Evolutionary conservation across 2,113 vertebrate species (phyloP), one percentile per base, ranked within the genome.

Genomic region (Semnornis frantzii): DNA sequence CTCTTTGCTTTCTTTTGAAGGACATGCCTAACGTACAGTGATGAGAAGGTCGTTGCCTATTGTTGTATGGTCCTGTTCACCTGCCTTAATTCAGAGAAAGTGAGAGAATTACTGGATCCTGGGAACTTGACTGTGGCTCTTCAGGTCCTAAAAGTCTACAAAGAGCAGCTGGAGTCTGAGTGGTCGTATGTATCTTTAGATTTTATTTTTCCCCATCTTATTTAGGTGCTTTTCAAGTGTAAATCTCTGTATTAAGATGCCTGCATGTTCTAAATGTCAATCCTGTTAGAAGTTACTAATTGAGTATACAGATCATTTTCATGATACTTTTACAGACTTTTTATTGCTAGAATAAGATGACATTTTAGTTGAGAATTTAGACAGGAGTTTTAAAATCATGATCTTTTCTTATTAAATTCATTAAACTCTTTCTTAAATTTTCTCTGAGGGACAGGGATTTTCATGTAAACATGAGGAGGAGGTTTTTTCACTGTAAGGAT

Each of bases 41-140:
- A 99, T 97, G 97, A 98, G 91, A 99, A 99, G 85, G 94, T 98
- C 6, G 88, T 98, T 42, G 89, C 97, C 77, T 99, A 99, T 71
- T 96, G 97, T 50, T 98, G 98, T 9, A 99, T 99, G 99, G 98
- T 99, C 30, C 94, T 99, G 80, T 98, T 99, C 96, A 98, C 98
- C 17, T 99, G 98, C 91, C 97, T 99, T 58, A 98, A 98, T 89
- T 78, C 97, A 70, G 96, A 96, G 58, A 98, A 98, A 64, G 98
- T 98, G 92, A 97, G 97, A 42, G 97, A 98, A 31, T 84, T 99
- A 5, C 95, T 98, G 79, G 78, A 98, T 30, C 96, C 97, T 3
- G 96, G 97, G 57, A 98, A 97, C n/a, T 82, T 99, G 85, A 55
- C 96, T 18, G 95, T 99, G 69, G 97, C 98, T 0, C 96, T 98